These are phyloP conservation scores for Antheraea assamensis DNA, from an alignment of 2,888 invertebrate genomes.

Conservation along the genomic window DNA sequence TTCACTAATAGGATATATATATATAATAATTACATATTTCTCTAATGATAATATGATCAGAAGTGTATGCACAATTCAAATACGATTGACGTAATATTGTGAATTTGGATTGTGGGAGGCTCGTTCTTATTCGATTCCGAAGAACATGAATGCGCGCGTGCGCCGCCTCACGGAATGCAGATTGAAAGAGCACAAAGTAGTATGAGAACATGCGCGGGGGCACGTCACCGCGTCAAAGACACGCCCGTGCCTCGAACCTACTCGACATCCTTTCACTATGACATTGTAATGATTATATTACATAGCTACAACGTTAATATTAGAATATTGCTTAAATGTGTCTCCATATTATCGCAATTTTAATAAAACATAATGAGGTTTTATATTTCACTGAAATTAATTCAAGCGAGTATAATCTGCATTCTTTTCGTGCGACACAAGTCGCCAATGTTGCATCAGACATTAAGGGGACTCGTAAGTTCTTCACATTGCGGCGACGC, in stretches of 20 bases:
- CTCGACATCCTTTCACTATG: slow-evolving; percentile 2
- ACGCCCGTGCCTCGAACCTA: slow-evolving; percentile 20
- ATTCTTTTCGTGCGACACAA: not conserved
- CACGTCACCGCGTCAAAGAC: slow-evolving; percentile 48
- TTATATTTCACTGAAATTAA: not conserved
- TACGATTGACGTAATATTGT: not conserved
- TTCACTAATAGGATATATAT: no score
- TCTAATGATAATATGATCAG: not conserved
- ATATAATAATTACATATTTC: not conserved
- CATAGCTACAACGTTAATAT: not conserved
- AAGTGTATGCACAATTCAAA: not conserved
- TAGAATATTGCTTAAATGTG: not conserved
- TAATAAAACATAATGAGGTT: no score
- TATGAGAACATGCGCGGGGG: slow-evolving; percentile 40
- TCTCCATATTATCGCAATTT: not conserved
- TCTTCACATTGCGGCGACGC: no score
- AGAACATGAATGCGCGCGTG: slow-evolving; percentile 27
- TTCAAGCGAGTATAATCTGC: not conserved
- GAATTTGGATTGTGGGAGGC: not conserved
- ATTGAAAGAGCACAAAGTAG: slow-evolving; percentile 24
- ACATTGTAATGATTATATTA: not conserved
- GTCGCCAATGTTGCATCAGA: not conserved
- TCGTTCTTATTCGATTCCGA: slow-evolving; percentile 13
- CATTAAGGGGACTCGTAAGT: no score
- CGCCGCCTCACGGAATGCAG: slow-evolving; percentile 33